Percentiles rank a stretch among this genome's conserved stretches.
Conservation (phyloP, 2,888 invertebrate species). For the Brenthis ino region DNA sequence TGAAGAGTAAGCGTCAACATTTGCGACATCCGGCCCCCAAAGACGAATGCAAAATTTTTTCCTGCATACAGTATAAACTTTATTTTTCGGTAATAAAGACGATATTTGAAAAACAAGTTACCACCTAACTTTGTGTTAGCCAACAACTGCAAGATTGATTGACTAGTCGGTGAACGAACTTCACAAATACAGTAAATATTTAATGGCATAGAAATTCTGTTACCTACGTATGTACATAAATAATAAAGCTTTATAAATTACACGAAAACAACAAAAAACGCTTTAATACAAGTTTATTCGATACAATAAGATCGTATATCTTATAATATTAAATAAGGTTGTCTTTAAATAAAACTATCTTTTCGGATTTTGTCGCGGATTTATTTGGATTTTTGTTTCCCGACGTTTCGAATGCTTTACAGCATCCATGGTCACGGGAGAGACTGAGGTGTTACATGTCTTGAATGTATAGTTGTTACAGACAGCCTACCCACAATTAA, state of each 20-base stretch:
- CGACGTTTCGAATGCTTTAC: too few species aligned
- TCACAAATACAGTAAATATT: slow-evolving; percentile 43
- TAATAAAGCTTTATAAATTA: background rate
- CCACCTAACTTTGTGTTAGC: slow-evolving; percentile 35
- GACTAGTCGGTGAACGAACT: slow-evolving; percentile 52
- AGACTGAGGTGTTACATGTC: too few species aligned
- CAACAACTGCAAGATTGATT: slow-evolving; percentile 52
- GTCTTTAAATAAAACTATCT: too few species aligned
- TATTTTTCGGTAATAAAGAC: slow-evolving; percentile 28
- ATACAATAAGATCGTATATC: too few species aligned
- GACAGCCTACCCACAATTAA: too few species aligned
- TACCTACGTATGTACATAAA: background rate
- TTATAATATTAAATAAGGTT: too few species aligned
- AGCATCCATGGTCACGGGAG: too few species aligned
- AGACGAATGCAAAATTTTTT: slow-evolving; percentile 35
- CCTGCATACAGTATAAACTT: slow-evolving; percentile 17
- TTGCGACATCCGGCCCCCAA: slow-evolving; percentile 43
- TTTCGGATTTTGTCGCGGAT: too few species aligned
- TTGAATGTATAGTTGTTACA: too few species aligned
- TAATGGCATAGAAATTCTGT: slow-evolving; percentile 3
- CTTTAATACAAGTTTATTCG: too few species aligned
- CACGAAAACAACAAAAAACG: too few species aligned
- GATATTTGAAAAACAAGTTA: slow-evolving; percentile 26
- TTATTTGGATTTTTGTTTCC: too few species aligned
- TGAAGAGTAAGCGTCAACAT: slow-evolving; percentile 51